Conservation (phyloP, 1,140 invertebrate species). For the Drosophila carrolli region DNA sequence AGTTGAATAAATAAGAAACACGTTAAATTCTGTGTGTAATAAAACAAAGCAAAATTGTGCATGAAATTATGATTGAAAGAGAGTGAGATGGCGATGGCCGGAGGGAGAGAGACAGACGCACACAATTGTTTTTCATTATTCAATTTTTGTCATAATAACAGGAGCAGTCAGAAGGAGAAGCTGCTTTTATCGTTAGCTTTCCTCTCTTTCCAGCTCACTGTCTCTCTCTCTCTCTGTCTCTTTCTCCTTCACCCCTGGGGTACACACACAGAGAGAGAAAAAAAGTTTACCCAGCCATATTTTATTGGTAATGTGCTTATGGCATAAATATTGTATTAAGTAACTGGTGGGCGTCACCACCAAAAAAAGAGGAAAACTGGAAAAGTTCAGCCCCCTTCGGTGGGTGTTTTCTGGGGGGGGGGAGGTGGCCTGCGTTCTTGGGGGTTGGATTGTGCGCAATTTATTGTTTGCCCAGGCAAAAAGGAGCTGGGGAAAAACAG, state of each 20-base stretch:
- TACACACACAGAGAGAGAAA: constrained; percentile 35
- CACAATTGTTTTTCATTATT: constrained; percentile 83
- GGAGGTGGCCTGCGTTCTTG: constrained; percentile 44
- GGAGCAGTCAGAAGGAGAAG: constrained; percentile 35
- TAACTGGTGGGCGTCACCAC: constrained; percentile 82
- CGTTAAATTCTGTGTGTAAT: constrained; percentile 51
- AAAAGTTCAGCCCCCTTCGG: constrained; percentile 28
- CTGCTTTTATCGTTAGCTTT: constrained; percentile 43
- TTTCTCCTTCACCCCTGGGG: constrained; percentile 15
- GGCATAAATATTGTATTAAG: constrained; percentile 84
- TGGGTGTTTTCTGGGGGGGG: constrained; percentile 13
- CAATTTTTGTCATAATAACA: constrained; percentile 78
- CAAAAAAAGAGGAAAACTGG: constrained; percentile 25
- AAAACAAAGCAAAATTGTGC: constrained; percentile 80
- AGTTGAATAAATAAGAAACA: constrained; percentile 82
- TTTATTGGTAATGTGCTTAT: constrained; percentile 84
- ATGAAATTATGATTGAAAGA: constrained; percentile 72
- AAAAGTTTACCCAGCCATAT: constrained; percentile 79
- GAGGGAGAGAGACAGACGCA: constrained; percentile 53
- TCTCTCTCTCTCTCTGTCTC: constrained; percentile 15
- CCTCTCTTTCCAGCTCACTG: constrained; percentile 13
- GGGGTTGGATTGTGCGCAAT: constrained; percentile 80
- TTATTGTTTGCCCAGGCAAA: constrained; percentile 62
- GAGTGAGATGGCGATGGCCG: constrained; percentile 17
- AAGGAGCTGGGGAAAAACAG: constrained; percentile 10